Percentiles rank a stretch among this genome's conserved stretches.
phyloP scores from a whole-genome alignment of 2,113 vertebrate genomes.

The Ameiurus melas region DNA sequence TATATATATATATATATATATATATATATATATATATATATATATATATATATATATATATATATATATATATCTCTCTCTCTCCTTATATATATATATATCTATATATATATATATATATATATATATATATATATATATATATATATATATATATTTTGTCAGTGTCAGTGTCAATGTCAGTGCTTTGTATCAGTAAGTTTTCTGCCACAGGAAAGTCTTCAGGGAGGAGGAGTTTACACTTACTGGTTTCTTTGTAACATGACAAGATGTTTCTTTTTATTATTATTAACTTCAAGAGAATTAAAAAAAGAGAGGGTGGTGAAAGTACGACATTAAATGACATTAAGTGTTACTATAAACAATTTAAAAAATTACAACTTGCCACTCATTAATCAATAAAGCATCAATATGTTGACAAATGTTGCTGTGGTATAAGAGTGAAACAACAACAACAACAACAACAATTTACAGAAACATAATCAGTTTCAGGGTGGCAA shows the following conservation, averaged over 20 bases:
- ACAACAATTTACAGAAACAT: background rate
- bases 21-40: no score
- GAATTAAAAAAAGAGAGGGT: no score
- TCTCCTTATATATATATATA: no score
- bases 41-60: no score
- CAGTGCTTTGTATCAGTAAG: background rate
- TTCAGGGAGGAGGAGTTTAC: no score
- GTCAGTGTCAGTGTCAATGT: background rate
- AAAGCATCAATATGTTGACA: background rate
- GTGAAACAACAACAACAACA: background rate
- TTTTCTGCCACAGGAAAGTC: background rate
- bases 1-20: no score
- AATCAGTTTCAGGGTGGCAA: background rate
- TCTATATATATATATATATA: no score
- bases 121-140: no score
- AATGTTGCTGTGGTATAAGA: background rate
- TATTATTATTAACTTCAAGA: background rate
- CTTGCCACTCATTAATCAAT: background rate
- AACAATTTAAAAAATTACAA: background rate
- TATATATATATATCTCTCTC: no score
- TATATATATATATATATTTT: no score
- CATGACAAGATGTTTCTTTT: no score
- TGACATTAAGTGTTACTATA: background rate
- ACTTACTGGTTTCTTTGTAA: no score
- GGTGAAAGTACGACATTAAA: background rate